These are phyloP conservation scores for Zingel zingel DNA, from an alignment of 2,113 vertebrate species.

Conservation along the genomic window DNA sequence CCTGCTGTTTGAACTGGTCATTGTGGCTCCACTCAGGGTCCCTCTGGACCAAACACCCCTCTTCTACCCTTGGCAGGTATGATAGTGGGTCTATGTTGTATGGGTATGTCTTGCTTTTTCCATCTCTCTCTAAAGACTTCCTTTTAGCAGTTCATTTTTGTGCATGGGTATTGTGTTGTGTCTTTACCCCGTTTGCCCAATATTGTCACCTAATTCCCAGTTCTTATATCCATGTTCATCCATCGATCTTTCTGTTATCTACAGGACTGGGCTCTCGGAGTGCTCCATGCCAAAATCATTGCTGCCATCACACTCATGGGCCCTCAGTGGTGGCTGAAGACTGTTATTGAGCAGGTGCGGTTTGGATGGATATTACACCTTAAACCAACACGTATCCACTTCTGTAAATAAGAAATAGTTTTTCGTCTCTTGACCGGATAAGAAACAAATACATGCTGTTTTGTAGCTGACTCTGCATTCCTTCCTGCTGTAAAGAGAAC, in stretches of 20 bases:
- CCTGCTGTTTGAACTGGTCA: constrained; percentile 96
- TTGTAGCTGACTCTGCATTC: neutral
- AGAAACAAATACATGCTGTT: neutral
- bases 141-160: neutral
- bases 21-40: constrained; percentile 96
- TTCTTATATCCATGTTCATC: neutral
- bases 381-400: neutral
- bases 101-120: neutral
- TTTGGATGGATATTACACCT: neutral
- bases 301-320: constrained; percentile 99
- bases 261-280: constrained; percentile 98
- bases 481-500: neutral
- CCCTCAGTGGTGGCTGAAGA: constrained; percentile 99
- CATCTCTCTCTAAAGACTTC: too few species aligned
- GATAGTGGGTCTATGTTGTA: constrained; percentile 23
- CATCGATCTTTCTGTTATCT: neutral
- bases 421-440: neutral
- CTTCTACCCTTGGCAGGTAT: constrained; percentile 99
- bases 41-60: constrained; percentile 98
- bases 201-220: neutral
- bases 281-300: constrained; percentile 99
- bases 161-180: neutral
- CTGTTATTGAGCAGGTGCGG: constrained; percentile 96
- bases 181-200: neutral
- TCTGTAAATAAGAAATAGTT: neutral